phyloP scores from a whole-genome alignment of 37 sponge, comb jelly and placozoan species.

The Diacarnus erythraeanus region DNA sequence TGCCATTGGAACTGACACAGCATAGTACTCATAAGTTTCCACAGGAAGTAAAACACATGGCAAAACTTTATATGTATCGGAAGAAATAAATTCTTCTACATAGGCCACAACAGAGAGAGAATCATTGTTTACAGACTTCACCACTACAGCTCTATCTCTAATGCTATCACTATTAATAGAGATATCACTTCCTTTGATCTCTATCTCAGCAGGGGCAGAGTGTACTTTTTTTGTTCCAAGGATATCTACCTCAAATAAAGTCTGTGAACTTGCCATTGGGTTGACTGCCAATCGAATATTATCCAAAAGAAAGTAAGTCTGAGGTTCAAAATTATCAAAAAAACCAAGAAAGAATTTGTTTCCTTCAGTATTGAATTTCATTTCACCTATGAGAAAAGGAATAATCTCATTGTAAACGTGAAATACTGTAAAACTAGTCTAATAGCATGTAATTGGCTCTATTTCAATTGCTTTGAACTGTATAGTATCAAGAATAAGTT shows the following conservation, averaged over 20 bases:
- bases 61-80: slow-evolving; percentile 30
- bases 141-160: slow-evolving; percentile 6
- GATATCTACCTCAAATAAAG: not conserved
- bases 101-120: slow-evolving; percentile 34
- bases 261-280: not conserved
- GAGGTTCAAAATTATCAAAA: not conserved
- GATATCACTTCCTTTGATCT: not conserved
- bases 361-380: not conserved
- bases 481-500: too few relatives aligned
- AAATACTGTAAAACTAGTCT: too few relatives aligned
- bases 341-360: not conserved
- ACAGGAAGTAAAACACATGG: slow-evolving; percentile 32
- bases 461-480: too few relatives aligned
- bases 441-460: too few relatives aligned
- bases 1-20: slow-evolving; percentile 34
- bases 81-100: slow-evolving; percentile 23
- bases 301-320: not conserved
- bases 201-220: not conserved
- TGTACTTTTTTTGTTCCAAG: not conserved
- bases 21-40: slow-evolving; percentile 53
- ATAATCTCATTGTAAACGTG: too few relatives aligned
- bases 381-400: not conserved
- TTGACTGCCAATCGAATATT: not conserved
- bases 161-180: not conserved
- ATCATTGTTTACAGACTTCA: not conserved